Percentiles rank a stretch among this genome's conserved stretches.
phyloP scores from a whole-genome alignment of 2,797 vertebrate species.

The Chloroceryle amazona region DNA sequence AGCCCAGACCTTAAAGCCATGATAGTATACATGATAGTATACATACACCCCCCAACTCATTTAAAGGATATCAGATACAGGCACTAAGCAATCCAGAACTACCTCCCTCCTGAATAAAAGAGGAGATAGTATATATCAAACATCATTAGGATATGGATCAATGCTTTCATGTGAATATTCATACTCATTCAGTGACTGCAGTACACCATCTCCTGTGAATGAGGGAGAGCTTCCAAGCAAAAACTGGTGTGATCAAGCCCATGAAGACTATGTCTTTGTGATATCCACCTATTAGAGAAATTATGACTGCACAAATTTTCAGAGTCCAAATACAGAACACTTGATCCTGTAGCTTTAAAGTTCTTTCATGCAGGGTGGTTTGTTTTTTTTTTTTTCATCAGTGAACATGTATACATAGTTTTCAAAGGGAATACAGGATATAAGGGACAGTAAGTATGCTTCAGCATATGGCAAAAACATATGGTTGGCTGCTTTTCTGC shows the following conservation, averaged over 20 bases:
- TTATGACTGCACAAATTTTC: not conserved
- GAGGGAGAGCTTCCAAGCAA: not conserved
- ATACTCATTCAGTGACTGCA: not conserved
- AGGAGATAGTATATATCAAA: not conserved
- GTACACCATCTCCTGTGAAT: not conserved
- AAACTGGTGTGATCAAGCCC: not conserved
- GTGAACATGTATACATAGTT: conserved; percentile 50
- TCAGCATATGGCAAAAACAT: conserved; percentile 74
- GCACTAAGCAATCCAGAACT: not conserved
- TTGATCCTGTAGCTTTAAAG: conserved; percentile 25
- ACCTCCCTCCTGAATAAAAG: not conserved
- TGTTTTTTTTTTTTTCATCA: not conserved
- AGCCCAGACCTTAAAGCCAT: not conserved
- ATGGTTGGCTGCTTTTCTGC: conserved; percentile 66
- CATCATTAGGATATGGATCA: not conserved
- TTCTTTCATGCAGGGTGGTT: not conserved
- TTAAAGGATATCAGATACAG: not conserved
- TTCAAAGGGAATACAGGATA: conserved; percentile 61
- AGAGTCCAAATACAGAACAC: not conserved
- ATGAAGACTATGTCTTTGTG: not conserved
- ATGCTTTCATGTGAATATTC: not conserved
- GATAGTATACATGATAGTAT: too few relatives aligned
- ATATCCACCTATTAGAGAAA: not conserved
- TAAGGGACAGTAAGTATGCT: conserved; percentile 63
- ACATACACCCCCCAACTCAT: not conserved